These are phyloP conservation scores for Haliclystus octoradiatus DNA, from an alignment of 30 jellyfish, hydroid and myxozoan species.

Conservation along the genomic window DNA sequence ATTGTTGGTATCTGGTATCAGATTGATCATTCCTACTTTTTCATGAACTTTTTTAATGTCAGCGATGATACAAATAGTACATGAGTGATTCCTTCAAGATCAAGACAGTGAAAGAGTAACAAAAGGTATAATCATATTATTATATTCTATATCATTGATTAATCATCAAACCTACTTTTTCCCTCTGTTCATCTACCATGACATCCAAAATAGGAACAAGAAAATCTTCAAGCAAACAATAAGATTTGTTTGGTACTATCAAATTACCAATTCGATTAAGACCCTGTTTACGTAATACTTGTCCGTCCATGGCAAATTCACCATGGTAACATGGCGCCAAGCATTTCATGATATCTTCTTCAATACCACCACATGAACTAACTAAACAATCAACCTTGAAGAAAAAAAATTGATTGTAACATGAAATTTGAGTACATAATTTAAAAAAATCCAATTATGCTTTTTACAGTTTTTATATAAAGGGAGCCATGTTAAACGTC, in stretches of 20 bases:
- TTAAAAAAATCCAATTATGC: too few species aligned
- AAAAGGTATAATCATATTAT: too few species aligned
- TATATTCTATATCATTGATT: too few species aligned
- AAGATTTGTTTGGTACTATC: constrained; percentile 81
- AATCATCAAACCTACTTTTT: constrained; percentile 31
- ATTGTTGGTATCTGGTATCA: too few species aligned
- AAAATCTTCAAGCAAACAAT: constrained; percentile 95
- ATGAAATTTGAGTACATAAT: too few species aligned
- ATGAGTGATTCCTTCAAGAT: too few species aligned
- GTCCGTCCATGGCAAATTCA: constrained; percentile 62
- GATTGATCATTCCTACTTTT: too few species aligned
- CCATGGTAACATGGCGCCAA: constrained; percentile 83
- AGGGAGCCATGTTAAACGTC: too few species aligned
- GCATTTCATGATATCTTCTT: constrained; percentile 95
- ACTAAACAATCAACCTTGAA: constrained; percentile 83
- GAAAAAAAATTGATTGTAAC: background rate
- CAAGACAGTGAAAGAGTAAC: too few species aligned
- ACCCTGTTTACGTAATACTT: constrained; percentile 55
- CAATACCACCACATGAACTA: constrained; percentile 98
- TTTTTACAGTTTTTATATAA: too few species aligned
- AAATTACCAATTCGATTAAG: constrained; percentile 94
- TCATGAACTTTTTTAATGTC: too few species aligned
- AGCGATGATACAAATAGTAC: too few species aligned
- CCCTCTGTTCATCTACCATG: constrained; percentile 81
- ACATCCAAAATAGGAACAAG: constrained; percentile 54